Base-by-base conservation (phyloP, 2,888 invertebrate genomes). In the Vannuccia rotundouncinata region DNA sequence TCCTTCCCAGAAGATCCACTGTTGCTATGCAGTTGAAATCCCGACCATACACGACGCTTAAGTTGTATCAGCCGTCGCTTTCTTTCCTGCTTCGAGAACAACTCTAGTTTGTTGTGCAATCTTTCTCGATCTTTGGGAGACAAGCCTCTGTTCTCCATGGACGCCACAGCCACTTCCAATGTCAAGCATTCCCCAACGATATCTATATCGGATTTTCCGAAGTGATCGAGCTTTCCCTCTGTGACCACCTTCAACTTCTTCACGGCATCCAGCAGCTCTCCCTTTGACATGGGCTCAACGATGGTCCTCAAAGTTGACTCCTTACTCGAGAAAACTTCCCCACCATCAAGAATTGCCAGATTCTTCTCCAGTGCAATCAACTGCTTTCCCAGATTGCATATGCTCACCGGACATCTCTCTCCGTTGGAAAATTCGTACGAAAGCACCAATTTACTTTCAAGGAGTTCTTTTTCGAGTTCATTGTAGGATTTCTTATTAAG, bases 291-390 rank as follows among this genome's bases (percentile, higher is more conserved):
- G 2, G 66, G 66, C 2, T 22, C 22, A 5, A 66, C 66, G 2
- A 66, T 66, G 2, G 66, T 22, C 25, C 25, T 5, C 25, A 66
- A 66, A 66, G 66, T 66, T 5, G 17, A n/a, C 25, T 66, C 66
- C 25, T 66, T 66, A 66, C 66, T 66, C 25, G 66, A 66, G 25
- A 66, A 66, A 5, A 66, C 66, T 66, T 66, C 66, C 25, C 66
- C 66, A 2, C 66, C 66, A 22, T 66, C 66, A 66, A 66, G 66
- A 66, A 66, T 66, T 2, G 66, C 66, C 5, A 66, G 22, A 66
- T 66, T 66, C 25, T 66, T 66, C 25, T 66, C 66, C 66, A 66
- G 25, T 2, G 10, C 25, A 66, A 66, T 66, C 25, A 66, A n/a
- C 66, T 66, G 66, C 5, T 66, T 66, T 2, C 17, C 66, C 25